Percentiles rank a stretch among this genome's conserved stretches.
These are phyloP conservation scores for Neogobius melanostomus DNA, from an alignment of 2,113 vertebrate species.

Conservation along the genomic window DNA sequence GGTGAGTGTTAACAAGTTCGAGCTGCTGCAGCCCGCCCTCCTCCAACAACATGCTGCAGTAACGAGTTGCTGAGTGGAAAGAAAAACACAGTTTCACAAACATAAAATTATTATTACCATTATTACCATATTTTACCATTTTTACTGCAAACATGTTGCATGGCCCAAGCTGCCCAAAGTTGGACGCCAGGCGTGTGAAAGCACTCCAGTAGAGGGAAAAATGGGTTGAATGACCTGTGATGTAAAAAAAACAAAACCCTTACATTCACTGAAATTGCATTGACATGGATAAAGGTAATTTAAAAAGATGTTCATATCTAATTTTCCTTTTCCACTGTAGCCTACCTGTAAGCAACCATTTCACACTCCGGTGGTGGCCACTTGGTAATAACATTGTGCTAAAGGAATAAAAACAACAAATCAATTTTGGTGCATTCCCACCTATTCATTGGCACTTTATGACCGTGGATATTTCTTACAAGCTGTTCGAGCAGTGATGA, in stretches of 20 bases:
- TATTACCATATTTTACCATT: conserved; percentile 92
- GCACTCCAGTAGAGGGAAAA: conserved; percentile 95
- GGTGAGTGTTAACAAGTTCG: conserved; percentile 85
- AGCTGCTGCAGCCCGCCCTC: conserved; percentile 93
- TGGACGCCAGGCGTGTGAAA: conserved; percentile 96
- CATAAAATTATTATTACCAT: conserved; percentile 75
- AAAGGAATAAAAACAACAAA: conserved; percentile 38
- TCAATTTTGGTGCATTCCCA: background rate
- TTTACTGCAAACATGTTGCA: conserved; percentile 99
- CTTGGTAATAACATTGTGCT: conserved; percentile 94
- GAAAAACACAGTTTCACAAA: background rate
- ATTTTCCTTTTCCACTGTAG: background rate
- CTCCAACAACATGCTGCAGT: conserved; percentile 98
- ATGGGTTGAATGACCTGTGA: conserved; percentile 94
- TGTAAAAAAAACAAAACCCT: background rate
- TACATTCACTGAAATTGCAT: background rate
- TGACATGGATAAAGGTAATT: background rate
- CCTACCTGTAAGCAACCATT: conserved; percentile 98
- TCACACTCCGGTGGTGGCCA: conserved; percentile 97
- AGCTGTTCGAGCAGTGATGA: conserved; percentile 88
- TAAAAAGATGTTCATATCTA: background rate
- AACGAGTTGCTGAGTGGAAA: conserved; percentile 84
- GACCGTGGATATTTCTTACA: conserved; percentile 69
- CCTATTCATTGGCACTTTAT: background rate
- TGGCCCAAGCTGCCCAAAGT: conserved; percentile 98